Conservation (phyloP, 1,140 invertebrate species). For the Aradophagus sp. region DNA sequence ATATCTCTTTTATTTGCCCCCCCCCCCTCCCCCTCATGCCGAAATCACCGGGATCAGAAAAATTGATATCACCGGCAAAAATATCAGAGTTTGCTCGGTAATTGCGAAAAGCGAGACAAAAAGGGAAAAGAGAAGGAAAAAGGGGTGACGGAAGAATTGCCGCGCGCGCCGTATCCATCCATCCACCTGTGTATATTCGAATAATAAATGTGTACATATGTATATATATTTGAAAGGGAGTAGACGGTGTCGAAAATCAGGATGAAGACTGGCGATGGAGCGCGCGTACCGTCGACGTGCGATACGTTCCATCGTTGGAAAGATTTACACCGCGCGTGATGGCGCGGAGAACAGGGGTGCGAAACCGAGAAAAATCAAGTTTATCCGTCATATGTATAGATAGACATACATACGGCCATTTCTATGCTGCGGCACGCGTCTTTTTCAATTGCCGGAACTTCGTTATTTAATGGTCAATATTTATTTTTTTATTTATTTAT, state of each 20-base stretch:
- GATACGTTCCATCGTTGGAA: slow-evolving; percentile 69
- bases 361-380: slow-evolving; percentile 64
- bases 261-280: slow-evolving; percentile 33
- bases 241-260: slow-evolving; percentile 53
- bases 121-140: no score
- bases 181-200: slow-evolving; percentile 46
- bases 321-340: slow-evolving; percentile 68
- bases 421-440: slow-evolving; percentile 27
- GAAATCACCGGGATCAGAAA: no score
- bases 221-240: slow-evolving; percentile 51
- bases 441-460: neutral
- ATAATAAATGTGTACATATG: slow-evolving; percentile 57
- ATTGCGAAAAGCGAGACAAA: slow-evolving; percentile 17
- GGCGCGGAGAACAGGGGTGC: slow-evolving; percentile 63
- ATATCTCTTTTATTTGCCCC: no score
- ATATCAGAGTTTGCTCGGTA: slow-evolving; percentile 21
- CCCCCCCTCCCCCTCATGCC: no score
- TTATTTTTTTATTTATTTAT: no score
- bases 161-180: slow-evolving; percentile 25
- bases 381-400: slow-evolving; percentile 44
- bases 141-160: slow-evolving; percentile 31
- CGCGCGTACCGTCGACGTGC: slow-evolving; percentile 48
- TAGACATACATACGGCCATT: no score
- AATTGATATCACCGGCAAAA: no score
- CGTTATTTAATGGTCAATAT: no score